Base-by-base conservation (phyloP, 2,113 vertebrate species). In the Chlamydotis undulata region DNA sequence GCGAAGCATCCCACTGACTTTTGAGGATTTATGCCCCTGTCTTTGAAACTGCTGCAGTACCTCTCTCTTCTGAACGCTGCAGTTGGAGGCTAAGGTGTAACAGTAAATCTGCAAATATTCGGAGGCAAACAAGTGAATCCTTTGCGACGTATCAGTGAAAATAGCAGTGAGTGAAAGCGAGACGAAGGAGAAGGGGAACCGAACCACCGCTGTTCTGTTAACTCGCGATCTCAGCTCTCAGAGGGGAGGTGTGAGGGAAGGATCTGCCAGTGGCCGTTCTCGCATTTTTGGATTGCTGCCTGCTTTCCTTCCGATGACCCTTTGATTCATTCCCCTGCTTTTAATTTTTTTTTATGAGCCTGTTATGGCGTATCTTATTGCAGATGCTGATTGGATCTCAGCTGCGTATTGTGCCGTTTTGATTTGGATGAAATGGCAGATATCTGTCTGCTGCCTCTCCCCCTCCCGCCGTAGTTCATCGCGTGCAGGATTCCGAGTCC, bases 381-480 rank as follows among this genome's bases (percentile, higher is more conserved):
- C 90, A 87, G 81, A 89, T 93, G 69, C 94, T 95, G 96, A 98
- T 97, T 97, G 96, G 96, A 96, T 97, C 97, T 97, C 95, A 76
- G 92, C 93, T 77, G 60, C 95, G 89, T 88, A 81, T 97, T 95
- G 96, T 96, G 96, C 97, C 73, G 65, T 97, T 98, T 97, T 96
- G 96, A 96, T 97, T 97, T 98, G 95, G 97, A 94, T 97, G 97
- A 97, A 97, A 97, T 96, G 95, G 97, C 95, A 97, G 96, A 94
- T 96, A 97, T 97, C 97, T 97, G 61, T 97, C 97, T 97, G 87
- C 97, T 33, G 84, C 88, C 83, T 82, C 86, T 63, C 68, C 88
- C 96, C 82, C 97, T 94, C 88, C 94, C 19, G 26, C 95, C 78
- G 63, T 83, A 87, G 96, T 97, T 97, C 95, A 97, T 98, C 96